These are phyloP conservation scores for Nesidiocoris tenuis DNA, from an alignment of 2,888 invertebrate genomes.

Conservation along the genomic window DNA sequence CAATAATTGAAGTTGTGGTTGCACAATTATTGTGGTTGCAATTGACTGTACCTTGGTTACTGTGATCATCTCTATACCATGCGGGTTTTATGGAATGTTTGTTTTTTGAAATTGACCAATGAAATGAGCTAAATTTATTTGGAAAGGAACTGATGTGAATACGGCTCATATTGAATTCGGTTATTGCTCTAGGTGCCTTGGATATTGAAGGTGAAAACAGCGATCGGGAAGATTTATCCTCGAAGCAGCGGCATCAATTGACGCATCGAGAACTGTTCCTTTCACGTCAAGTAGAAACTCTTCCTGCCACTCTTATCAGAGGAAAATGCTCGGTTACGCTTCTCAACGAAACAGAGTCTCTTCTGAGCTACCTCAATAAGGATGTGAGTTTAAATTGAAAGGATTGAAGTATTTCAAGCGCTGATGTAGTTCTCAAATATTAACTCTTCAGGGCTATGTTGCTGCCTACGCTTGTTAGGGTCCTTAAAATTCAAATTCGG, in stretches of 20 bases:
- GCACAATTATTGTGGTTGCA: too few relatives aligned
- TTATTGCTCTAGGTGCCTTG: conserved; percentile 42
- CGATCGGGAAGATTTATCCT: conserved; percentile 61
- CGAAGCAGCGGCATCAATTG: conserved; percentile 90
- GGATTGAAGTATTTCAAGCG: too few relatives aligned
- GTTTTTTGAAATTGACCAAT: neutral
- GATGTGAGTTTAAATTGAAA: conserved; percentile 70
- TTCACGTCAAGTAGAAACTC: conserved; percentile 94
- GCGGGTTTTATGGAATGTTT: neutral
- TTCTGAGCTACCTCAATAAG: conserved; percentile 94
- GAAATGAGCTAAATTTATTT: too few relatives aligned
- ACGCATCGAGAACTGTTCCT: conserved; percentile 98
- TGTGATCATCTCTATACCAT: too few relatives aligned
- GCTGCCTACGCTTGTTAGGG: neutral
- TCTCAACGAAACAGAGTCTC: conserved; percentile 97
- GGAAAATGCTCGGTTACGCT: conserved; percentile 99
- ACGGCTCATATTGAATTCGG: too few relatives aligned
- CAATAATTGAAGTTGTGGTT: too few relatives aligned
- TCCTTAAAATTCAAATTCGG: conserved; percentile 1
- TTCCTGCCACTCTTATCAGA: conserved; percentile 97
- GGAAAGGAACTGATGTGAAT: too few relatives aligned
- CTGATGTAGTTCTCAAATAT: neutral
- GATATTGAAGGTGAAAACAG: conserved; percentile 49
- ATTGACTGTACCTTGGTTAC: too few relatives aligned
- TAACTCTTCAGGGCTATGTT: neutral